Percentiles rank a stretch among this genome's conserved stretches.
phyloP scores from a whole-genome alignment of 2,113 vertebrate species.

The Otolemur garnettii region DNA sequence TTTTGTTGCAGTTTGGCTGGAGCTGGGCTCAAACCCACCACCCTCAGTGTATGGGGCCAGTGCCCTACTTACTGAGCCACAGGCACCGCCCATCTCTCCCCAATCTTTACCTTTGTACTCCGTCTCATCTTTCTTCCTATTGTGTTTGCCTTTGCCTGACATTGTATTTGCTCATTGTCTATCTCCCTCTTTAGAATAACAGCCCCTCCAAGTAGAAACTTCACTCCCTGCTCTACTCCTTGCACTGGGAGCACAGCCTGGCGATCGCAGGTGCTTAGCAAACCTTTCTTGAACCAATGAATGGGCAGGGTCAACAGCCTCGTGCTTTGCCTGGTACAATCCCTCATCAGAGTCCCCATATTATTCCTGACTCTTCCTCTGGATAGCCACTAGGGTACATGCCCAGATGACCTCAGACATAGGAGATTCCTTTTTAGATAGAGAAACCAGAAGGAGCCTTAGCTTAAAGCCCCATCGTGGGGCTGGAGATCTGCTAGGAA shows the following conservation, averaged over 20 bases:
- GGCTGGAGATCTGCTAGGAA: background rate
- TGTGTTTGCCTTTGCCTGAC: background rate
- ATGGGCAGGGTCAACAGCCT: background rate
- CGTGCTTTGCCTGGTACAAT: background rate
- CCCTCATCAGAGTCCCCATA: background rate
- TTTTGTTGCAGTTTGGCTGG: too few species aligned
- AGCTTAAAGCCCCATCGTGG: background rate
- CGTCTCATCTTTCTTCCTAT: background rate
- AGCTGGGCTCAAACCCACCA: too few species aligned
- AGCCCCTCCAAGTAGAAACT: background rate
- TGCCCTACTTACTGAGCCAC: too few species aligned
- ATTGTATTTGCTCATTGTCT: background rate
- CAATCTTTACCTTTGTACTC: background rate
- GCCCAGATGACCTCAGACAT: background rate
- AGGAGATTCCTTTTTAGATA: background rate
- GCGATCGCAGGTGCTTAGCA: too few species aligned
- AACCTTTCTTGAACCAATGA: background rate
- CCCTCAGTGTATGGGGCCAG: too few species aligned
- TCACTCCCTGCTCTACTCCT: background rate
- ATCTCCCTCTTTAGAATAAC: background rate
- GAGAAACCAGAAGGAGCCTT: background rate
- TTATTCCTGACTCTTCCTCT: too few species aligned
- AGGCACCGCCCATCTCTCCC: too few species aligned
- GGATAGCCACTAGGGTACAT: too few species aligned
- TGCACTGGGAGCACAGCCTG: rapidly evolving